phyloP scores from a whole-genome alignment of 2,888 invertebrate species.

The Nemotelus pantherinus region DNA sequence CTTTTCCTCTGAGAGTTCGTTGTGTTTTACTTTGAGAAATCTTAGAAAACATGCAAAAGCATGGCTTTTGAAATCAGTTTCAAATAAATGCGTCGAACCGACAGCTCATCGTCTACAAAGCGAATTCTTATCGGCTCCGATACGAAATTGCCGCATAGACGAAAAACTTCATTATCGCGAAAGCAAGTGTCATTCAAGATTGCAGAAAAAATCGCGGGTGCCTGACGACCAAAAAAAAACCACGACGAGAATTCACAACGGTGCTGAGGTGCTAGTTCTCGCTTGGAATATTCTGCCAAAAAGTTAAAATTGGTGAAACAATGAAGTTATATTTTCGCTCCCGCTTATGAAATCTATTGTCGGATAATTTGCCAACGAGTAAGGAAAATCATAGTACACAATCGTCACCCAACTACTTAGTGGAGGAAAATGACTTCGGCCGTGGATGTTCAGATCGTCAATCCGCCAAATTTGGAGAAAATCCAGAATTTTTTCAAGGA shows the following conservation, averaged over 20 bases:
- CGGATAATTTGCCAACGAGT: not conserved
- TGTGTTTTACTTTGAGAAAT: not conserved
- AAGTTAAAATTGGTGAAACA: not conserved
- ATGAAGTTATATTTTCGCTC: not conserved
- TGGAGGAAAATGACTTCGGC: constrained; percentile 66
- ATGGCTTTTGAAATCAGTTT: not conserved
- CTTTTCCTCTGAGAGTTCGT: not conserved
- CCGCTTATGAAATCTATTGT: constrained; percentile 9
- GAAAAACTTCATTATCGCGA: constrained; percentile 19
- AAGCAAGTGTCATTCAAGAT: constrained; percentile 28
- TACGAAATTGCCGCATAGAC: not conserved
- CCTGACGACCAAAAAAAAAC: too few relatives aligned
- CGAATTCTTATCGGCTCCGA: not conserved
- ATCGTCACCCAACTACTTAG: not conserved
- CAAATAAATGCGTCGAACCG: not conserved
- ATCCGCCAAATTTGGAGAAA: constrained; percentile 75
- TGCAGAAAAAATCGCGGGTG: not conserved
- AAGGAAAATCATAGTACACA: not conserved
- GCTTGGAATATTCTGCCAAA: not conserved
- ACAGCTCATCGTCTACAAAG: too few relatives aligned
- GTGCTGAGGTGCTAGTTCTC: too few relatives aligned
- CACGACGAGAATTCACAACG: too few relatives aligned
- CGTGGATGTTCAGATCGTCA: constrained; percentile 73
- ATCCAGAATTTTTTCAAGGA: constrained; percentile 87
- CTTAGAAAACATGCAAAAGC: not conserved